Conservation (phyloP, 1,140 invertebrate species). For the Anoplophora glabripennis region DNA sequence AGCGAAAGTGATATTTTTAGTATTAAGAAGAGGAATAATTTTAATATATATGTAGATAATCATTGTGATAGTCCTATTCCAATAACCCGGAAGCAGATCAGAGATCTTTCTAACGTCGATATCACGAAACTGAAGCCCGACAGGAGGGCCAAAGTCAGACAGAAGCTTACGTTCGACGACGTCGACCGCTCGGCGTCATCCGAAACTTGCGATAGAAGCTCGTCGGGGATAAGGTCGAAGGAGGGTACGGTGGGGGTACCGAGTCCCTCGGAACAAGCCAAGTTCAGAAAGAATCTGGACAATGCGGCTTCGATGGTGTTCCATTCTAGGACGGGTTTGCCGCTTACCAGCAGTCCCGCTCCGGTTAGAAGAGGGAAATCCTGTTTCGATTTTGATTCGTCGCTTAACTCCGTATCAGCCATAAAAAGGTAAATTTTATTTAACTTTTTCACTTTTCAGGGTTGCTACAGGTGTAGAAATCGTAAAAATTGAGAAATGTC, state of each 20-base stretch:
- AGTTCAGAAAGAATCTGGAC: constrained; percentile 72
- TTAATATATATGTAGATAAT: constrained; percentile 39
- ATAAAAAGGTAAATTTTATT: constrained; percentile 69
- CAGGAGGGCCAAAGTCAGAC: constrained; percentile 19
- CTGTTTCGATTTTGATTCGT: constrained; percentile 83
- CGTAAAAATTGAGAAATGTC: too few species aligned
- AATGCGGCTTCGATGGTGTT: constrained; percentile 83
- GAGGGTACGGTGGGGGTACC: constrained; percentile 53
- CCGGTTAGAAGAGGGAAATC: constrained; percentile 72
- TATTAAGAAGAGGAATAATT: constrained; percentile 40
- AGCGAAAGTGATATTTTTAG: constrained; percentile 45
- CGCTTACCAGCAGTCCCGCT: constrained; percentile 84
- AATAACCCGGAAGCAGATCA: constrained; percentile 23
- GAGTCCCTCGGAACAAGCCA: constrained; percentile 66
- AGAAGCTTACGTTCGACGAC: constrained; percentile 36
- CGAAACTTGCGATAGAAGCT: not conserved
- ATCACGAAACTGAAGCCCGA: constrained; percentile 11
- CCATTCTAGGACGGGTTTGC: constrained; percentile 76
- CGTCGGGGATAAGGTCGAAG: constrained; percentile 15
- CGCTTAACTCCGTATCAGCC: constrained; percentile 73
- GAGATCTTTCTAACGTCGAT: constrained; percentile 34
- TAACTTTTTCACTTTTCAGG: not conserved
- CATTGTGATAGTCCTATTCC: constrained; percentile 43
- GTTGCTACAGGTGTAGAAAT: too few species aligned
- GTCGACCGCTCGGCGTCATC: not conserved